Evolutionary conservation across 2,113 vertebrate species (phyloP).

Genomic region (human): DNA sequence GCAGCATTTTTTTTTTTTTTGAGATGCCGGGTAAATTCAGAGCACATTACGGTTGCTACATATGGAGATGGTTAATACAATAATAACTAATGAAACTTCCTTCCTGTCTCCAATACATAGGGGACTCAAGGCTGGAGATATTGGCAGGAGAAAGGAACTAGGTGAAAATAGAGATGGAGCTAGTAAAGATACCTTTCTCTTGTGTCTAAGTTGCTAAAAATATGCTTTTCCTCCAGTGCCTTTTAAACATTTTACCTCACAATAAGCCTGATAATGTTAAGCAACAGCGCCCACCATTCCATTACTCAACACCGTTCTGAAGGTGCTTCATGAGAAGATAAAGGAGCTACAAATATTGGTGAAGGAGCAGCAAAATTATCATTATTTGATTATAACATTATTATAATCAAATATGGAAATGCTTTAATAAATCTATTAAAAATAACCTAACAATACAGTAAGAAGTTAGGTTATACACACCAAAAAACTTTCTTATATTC

Average conservation of each 20-base stretch:
- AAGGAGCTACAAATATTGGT: not conserved
- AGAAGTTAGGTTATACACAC: not conserved
- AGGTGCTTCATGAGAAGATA: not conserved
- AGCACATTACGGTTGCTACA: not conserved
- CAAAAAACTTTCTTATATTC: not conserved
- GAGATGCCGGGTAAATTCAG: not conserved
- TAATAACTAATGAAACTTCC: not conserved
- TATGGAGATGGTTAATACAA: not conserved
- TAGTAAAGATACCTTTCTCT: not conserved
- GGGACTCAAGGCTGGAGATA: not conserved
- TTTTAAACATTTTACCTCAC: not conserved
- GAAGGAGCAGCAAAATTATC: not conserved
- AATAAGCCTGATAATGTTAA: not conserved
- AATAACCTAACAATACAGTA: not conserved
- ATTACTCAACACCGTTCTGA: not conserved
- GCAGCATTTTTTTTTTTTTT: not conserved
- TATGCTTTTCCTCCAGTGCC: not conserved
- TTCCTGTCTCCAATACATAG: not conserved
- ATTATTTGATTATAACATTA: not conserved
- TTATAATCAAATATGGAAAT: not conserved
- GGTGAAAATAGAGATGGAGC: not conserved
- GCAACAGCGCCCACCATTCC: not conserved
- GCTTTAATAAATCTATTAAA: not conserved
- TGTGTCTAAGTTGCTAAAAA: not conserved
- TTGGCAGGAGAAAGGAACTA: not conserved